Base-by-base conservation (phyloP, 2,113 vertebrate species). In the Regulus satrapa region DNA sequence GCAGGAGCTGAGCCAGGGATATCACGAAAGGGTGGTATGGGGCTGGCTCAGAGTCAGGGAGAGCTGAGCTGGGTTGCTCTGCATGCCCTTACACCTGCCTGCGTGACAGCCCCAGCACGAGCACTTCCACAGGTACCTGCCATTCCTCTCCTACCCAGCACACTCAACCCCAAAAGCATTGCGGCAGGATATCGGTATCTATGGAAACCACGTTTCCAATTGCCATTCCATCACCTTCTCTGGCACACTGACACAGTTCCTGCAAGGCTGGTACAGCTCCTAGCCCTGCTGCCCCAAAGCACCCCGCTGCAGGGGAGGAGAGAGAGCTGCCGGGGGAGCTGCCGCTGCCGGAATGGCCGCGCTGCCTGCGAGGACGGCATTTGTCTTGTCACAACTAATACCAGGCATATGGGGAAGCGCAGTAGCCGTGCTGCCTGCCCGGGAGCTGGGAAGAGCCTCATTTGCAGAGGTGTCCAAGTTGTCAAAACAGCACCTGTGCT, bases 401-500 rank as follows among this genome's bases (percentile, higher is more conserved):
- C 3, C 2, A 3, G 93, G 96, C 95, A 95, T 96, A 96, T 91
- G 95, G 96, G 81, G 82, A 95, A 92, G 83, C 23, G 1, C 58
- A 52, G 86, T 34, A 77, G 89, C 86, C 6, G 5, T 64, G 91
- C 83, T 89, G 95, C 92, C 92, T 94, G 72, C 68, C 87, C 3
- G 1, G 59, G 78, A 89, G 79, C 92, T 87, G 85, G 88, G 92
- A 92, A 97, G 81, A 88, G 95, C 77, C 91, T 88, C 86, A 92
- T 95, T 93, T 95, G 93, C 95, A 95, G 94, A 91, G 95, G 95
- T 92, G 94, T 94, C 94, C 93, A 93, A 95, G 69, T 85, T 95
- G 94, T 96, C 95, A 95, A 94, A 97, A 95, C 94, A 96, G 93
- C 94, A 94, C 95, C 96, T 94, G 95, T 95, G 95, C 91, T 96